Conservation (phyloP, 2,113 vertebrate species). For the Hydrochoerus hydrochaeris region DNA sequence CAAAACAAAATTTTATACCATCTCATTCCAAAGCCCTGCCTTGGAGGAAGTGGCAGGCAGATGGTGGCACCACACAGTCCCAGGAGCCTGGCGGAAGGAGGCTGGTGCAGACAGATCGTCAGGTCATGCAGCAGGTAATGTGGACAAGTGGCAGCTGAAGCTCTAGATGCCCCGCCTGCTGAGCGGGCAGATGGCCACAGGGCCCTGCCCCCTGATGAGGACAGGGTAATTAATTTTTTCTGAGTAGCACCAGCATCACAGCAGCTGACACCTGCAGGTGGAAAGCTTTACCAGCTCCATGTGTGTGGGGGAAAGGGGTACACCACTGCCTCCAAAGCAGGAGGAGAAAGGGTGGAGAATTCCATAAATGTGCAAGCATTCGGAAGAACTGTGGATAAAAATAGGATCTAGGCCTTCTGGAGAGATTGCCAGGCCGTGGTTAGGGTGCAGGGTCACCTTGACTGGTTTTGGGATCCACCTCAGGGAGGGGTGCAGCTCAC, state of each 20-base stretch:
- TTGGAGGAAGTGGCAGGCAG: neutral
- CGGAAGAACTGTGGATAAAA: neutral
- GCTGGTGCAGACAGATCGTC: neutral
- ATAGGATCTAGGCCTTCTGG: neutral
- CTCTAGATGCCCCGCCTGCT: neutral
- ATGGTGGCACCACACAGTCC: no score
- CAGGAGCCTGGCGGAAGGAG: neutral
- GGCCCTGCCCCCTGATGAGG: neutral
- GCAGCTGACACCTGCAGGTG: neutral
- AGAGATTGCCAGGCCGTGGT: neutral
- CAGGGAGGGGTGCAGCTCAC: neutral
- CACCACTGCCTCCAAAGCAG: neutral
- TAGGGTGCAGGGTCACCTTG: neutral
- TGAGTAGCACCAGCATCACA: neutral
- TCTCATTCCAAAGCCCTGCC: neutral
- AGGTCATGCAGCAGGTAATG: neutral
- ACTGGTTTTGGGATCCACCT: neutral
- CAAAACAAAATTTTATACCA: neutral
- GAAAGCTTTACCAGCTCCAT: neutral
- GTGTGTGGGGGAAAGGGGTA: neutral
- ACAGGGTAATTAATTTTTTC: neutral
- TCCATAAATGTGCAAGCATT: neutral
- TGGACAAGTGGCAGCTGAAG: neutral
- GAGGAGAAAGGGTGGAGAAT: neutral
- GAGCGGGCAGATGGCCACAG: neutral